phyloP scores from a whole-genome alignment of 2,888 invertebrate genomes.

The Perdita meconis region DNA sequence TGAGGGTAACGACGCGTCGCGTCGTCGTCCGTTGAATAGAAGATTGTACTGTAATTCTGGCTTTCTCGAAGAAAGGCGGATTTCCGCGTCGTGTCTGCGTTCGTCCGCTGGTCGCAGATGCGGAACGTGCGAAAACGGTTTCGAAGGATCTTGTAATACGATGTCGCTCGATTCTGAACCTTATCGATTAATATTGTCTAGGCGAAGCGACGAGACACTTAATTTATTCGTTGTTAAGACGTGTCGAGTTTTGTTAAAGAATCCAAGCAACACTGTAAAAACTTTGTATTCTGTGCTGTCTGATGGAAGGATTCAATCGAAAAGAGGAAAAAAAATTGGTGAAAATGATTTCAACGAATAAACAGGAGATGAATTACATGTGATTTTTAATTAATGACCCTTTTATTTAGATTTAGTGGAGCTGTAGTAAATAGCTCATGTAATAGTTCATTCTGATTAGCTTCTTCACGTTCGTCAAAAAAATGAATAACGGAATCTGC shows the following conservation, averaged over 20 bases:
- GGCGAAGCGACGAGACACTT: conserved; percentile 6
- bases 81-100: no score
- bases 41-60: no score
- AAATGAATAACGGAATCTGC: no score
- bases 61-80: conserved; percentile 1
- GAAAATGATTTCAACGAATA: conserved; percentile 23
- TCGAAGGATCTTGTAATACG: background rate
- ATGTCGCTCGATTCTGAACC: background rate
- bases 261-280: conserved; percentile 4
- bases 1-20: no score
- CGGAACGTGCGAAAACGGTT: background rate
- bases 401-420: no score
- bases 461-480: no score
- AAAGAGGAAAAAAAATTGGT: conserved; percentile 8
- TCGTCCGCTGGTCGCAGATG: no score
- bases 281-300: conserved; percentile 1
- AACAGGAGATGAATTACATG: background rate
- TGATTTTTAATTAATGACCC: no score
- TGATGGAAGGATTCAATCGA: background rate
- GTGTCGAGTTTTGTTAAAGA: background rate
- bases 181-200: conserved; percentile 10
- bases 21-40: no score
- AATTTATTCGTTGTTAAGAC: conserved; percentile 29
- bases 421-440: no score
- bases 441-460: no score